Percentiles rank a stretch among this genome's conserved stretches.
These are phyloP conservation scores for Phoenicopterus ruber DNA, from an alignment of 2,113 vertebrate genomes.

Conservation along the genomic window DNA sequence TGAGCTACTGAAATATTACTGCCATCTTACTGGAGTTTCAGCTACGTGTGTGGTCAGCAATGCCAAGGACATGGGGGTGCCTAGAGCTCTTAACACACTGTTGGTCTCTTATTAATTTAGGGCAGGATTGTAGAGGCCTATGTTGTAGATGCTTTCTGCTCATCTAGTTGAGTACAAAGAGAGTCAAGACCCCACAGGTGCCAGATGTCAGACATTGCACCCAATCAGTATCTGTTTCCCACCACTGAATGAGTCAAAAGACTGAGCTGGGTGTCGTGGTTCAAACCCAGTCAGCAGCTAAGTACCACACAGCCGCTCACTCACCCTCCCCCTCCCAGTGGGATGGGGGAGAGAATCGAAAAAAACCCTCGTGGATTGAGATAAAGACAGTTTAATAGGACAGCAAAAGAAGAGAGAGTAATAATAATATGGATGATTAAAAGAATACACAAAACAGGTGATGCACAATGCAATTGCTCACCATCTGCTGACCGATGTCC, in stretches of 20 bases:
- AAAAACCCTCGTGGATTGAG: no score
- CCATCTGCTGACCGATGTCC: no score
- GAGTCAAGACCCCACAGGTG: neutral
- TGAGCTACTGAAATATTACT: neutral
- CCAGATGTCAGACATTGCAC: neutral
- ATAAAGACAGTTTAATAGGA: no score
- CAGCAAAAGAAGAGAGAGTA: no score
- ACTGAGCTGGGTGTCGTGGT: neutral
- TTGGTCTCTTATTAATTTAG: neutral
- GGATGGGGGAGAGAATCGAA: no score
- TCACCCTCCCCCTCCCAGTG: no score
- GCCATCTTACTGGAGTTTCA: neutral
- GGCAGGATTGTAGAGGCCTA: neutral
- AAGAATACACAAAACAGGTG: no score
- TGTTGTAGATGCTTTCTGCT: neutral
- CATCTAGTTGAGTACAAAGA: neutral
- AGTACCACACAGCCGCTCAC: no score
- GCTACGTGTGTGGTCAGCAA: neutral
- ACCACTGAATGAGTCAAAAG: neutral
- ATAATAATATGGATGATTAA: no score
- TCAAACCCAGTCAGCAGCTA: no score
- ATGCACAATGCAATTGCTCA: no score
- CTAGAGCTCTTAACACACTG: neutral
- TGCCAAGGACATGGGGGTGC: fast-evolving
- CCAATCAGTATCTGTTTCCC: neutral